A percentile compares a stretch with the other conserved stretches of the same genome.
phyloP scores from a whole-genome alignment of 2,797 vertebrate species.

The Mormyrus hasselquistii region DNA sequence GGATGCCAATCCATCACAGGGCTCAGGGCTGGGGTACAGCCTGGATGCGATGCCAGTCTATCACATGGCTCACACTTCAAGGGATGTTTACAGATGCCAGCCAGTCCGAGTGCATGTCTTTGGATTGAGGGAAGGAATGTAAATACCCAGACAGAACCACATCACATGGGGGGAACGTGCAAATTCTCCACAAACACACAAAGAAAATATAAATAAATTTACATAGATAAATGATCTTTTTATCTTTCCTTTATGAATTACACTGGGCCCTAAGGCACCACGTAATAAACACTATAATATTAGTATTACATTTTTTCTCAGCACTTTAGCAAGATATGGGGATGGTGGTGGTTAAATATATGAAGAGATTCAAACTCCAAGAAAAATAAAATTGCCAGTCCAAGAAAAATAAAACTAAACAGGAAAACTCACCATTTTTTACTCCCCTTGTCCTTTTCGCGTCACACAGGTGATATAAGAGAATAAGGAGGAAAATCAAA shows the following conservation, averaged over 20 bases:
- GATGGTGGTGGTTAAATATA: background rate
- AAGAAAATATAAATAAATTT: background rate
- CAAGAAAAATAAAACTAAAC: background rate
- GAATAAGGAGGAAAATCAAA: slow-evolving; percentile 19
- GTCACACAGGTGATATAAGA: slow-evolving; percentile 4
- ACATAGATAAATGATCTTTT: background rate
- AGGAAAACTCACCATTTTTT: slow-evolving; percentile 30
- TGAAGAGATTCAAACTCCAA: background rate
- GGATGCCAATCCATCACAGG: background rate
- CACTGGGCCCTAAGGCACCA: background rate
- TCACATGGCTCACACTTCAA: background rate
- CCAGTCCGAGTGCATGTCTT: background rate
- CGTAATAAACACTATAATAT: background rate
- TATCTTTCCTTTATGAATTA: background rate
- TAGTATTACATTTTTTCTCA: background rate
- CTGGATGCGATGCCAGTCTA: background rate
- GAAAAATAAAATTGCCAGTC: background rate
- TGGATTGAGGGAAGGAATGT: background rate
- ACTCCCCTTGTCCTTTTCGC: slow-evolving; percentile 13
- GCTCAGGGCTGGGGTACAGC: background rate
- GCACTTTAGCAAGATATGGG: background rate
- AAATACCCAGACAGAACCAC: background rate
- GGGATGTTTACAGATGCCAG: background rate
- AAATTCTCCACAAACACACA: background rate
- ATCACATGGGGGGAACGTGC: background rate